phyloP scores from a whole-genome alignment of 2,888 invertebrate genomes.

The Drosophila austrosaltans region DNA sequence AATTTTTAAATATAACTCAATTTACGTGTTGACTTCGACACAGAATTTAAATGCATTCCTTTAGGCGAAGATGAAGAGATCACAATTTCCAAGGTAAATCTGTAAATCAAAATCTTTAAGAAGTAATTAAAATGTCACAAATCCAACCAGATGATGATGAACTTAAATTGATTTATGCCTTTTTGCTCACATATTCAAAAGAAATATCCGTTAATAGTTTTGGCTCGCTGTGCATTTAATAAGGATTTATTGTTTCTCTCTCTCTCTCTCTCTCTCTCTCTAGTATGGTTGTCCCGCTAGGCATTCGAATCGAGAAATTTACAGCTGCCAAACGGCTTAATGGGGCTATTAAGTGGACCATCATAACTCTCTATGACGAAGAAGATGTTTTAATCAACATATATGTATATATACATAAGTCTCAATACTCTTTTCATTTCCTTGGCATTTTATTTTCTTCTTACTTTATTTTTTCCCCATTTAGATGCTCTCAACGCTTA shows the following conservation, averaged over 20 bases:
- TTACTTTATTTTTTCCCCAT: neutral
- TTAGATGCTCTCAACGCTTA: conserved; percentile 67
- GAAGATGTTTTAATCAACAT: conserved; percentile 74
- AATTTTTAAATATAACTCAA: neutral
- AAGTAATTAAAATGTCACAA: conserved; percentile 74
- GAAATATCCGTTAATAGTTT: conserved; percentile 75
- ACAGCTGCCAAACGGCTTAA: conserved; percentile 73
- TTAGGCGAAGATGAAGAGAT: conserved; percentile 7
- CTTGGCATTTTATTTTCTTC: neutral
- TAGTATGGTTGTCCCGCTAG: conserved; percentile 58
- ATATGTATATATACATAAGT: neutral
- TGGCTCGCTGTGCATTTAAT: conserved; percentile 70
- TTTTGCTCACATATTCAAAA: conserved; percentile 61
- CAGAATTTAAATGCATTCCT: conserved; percentile 11
- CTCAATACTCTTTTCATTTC: neutral
- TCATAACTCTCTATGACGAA: conserved; percentile 53
- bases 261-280: conserved; percentile 74
- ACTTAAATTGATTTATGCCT: conserved; percentile 69
- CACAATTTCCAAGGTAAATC: conserved; percentile 26
- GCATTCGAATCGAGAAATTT: conserved; percentile 39
- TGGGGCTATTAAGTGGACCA: conserved; percentile 75
- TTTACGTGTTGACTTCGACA: conserved; percentile 26
- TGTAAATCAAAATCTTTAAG: conserved; percentile 67
- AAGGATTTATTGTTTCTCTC: conserved; percentile 77
- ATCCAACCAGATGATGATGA: conserved; percentile 57